A percentile compares a stretch with the other conserved stretches of the same genome.
Evolutionary conservation across 2,113 vertebrate species (phyloP).

Genomic region (Arothron firmamentum): DNA sequence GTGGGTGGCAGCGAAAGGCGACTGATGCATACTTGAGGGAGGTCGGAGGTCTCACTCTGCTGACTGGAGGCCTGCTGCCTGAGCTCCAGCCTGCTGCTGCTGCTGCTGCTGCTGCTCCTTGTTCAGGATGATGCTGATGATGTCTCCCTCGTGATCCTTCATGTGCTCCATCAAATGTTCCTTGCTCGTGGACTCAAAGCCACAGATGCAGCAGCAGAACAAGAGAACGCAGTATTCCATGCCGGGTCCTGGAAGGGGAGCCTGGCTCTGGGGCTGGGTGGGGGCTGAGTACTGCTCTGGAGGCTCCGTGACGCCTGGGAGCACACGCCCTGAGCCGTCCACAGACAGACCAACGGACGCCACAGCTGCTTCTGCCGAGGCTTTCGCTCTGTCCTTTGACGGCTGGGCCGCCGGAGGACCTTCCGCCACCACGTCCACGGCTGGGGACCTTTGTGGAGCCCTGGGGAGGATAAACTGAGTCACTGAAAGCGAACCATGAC

Average conservation of each 20-base stretch:
- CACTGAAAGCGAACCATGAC: too few relatives aligned
- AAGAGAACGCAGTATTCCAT: conserved; percentile 91
- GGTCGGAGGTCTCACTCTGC: conserved; percentile 55
- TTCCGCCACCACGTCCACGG: conserved; percentile 51
- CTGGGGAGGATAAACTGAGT: conserved; percentile 9
- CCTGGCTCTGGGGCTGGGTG: conserved; percentile 51
- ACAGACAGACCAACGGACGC: neutral
- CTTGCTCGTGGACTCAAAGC: conserved; percentile 95
- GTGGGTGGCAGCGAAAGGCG: conserved; percentile 4
- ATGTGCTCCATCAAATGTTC: conserved; percentile 96
- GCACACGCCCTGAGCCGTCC: conserved; percentile 5
- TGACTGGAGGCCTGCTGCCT: conserved; percentile 42
- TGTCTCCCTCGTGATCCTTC: conserved; percentile 97
- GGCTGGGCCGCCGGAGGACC: conserved; percentile 6
- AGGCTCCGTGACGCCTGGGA: conserved; percentile 21
- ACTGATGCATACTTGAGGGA: neutral
- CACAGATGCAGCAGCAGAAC: conserved; percentile 98
- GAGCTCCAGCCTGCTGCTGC: conserved; percentile 22
- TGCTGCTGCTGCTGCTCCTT: conserved; percentile 79
- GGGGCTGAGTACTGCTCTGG: conserved; percentile 6
- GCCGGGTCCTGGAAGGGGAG: conserved; percentile 14
- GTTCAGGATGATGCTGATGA: conserved; percentile 96
- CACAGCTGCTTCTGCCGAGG: conserved; percentile 42
- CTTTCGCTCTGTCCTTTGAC: conserved; percentile 64
- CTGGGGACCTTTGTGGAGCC: conserved; percentile 49